These are phyloP conservation scores for Stenurella melanura DNA, from an alignment of 2,888 invertebrate genomes.

Conservation along the genomic window DNA sequence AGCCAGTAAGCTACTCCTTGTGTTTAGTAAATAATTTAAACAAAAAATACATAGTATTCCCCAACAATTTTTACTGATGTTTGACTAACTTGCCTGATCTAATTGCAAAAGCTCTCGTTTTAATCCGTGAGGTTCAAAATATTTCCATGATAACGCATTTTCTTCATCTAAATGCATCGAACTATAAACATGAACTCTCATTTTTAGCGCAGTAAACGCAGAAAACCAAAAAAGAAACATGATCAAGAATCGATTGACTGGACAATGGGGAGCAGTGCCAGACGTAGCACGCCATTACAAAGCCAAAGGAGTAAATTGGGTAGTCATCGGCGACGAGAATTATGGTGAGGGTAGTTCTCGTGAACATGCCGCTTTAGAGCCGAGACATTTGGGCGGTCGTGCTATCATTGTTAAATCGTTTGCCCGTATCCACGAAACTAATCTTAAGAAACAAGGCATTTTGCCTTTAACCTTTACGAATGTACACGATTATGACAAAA, in stretches of 20 bases:
- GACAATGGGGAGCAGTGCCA: slow-evolving; percentile 93
- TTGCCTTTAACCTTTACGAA: slow-evolving; percentile 96
- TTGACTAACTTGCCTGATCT: too few species aligned
- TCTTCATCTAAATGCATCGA: too few species aligned
- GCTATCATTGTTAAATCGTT: slow-evolving; percentile 99
- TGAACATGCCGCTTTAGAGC: slow-evolving; percentile 99
- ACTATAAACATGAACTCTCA: too few species aligned
- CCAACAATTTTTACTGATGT: too few species aligned
- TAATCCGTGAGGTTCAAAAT: too few species aligned
- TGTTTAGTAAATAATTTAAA: too few species aligned
- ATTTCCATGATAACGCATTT: too few species aligned
- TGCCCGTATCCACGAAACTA: slow-evolving; percentile 99
- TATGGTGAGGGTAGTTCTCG: slow-evolving; percentile 94
- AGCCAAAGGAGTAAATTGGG: slow-evolving; percentile 89
- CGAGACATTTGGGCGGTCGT: slow-evolving; percentile 93
- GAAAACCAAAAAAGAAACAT: slow-evolving; percentile 95
- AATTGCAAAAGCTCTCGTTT: too few species aligned
- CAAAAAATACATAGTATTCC: too few species aligned
- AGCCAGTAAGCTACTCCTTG: too few species aligned
- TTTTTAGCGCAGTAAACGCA: slow-evolving; percentile 84
- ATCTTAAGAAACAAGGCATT: slow-evolving; percentile 98
- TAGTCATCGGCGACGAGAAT: slow-evolving; percentile 90
- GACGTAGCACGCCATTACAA: slow-evolving; percentile 97
- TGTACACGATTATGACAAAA: slow-evolving; percentile 95
- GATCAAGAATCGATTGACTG: slow-evolving; percentile 91